Percentiles rank a stretch among this genome's conserved stretches.
These are phyloP conservation scores for Volucella bombylans DNA, from an alignment of 2,888 invertebrate species.

Conservation along the genomic window DNA sequence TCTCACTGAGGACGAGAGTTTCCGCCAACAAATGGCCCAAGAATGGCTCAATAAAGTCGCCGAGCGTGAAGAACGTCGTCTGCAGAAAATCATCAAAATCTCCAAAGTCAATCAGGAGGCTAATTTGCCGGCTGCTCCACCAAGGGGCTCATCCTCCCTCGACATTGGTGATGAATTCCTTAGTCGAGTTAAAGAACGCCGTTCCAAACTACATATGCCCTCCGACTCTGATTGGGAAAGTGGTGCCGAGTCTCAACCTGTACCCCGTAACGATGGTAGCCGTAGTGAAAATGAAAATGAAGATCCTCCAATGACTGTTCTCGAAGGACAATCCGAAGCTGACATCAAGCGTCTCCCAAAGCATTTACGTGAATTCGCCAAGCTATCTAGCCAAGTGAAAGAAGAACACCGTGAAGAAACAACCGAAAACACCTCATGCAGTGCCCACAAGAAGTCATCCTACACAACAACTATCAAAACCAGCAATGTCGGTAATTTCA, in stretches of 20 bases:
- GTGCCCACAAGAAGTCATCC: conserved; percentile 78
- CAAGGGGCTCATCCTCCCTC: conserved; percentile 57
- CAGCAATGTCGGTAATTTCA: conserved; percentile 32
- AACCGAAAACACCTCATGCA: conserved; percentile 78
- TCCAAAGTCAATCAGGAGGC: conserved; percentile 83
- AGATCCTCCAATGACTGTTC: conserved; percentile 85
- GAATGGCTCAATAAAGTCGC: conserved; percentile 91
- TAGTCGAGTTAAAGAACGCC: conserved; percentile 88
- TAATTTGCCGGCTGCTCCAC: conserved; percentile 63
- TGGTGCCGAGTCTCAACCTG: conserved; percentile 83
- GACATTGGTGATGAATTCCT: conserved; percentile 90
- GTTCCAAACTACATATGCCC: conserved; percentile 87
- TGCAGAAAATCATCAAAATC: conserved; percentile 91
- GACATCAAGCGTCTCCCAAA: conserved; percentile 87
- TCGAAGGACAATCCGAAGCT: conserved; percentile 86
- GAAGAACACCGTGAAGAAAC: conserved; percentile 78
- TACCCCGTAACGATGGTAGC: conserved; percentile 78
- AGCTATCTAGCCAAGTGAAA: conserved; percentile 81
- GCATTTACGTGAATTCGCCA: conserved; percentile 91
- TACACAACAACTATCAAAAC: conserved; percentile 80
- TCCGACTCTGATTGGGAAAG: conserved; percentile 87
- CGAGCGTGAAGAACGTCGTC: conserved; percentile 89
- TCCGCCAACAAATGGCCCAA: conserved; percentile 91
- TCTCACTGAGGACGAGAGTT: conserved; percentile 88
- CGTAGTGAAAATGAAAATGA: conserved; percentile 77